Conservation (phyloP, 2,888 invertebrate genomes). For the Linhomoeus sp. region DNA sequence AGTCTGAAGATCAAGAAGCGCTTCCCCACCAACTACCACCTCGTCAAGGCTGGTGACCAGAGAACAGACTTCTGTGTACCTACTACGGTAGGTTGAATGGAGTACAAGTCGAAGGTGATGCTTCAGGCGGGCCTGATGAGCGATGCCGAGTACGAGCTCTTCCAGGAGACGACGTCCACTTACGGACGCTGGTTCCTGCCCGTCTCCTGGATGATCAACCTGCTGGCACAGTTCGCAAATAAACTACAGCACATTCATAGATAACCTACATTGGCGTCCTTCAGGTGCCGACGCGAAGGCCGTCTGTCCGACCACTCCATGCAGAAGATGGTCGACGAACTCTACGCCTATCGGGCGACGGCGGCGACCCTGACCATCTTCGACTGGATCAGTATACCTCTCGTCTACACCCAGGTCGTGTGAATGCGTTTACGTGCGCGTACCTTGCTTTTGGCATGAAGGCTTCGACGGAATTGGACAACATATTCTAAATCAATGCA, state of each 20-base stretch:
- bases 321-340: neutral
- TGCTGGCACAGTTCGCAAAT: neutral
- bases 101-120: too few species aligned
- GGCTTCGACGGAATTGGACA: too few species aligned
- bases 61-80: too few species aligned
- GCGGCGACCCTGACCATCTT: slow-evolving; percentile 17
- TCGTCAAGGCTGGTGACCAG: too few species aligned
- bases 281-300: neutral
- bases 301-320: neutral
- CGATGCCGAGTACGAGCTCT: neutral
- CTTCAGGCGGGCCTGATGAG: too few species aligned
- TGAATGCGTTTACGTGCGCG: too few species aligned
- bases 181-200: slow-evolving; percentile 2
- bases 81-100: too few species aligned
- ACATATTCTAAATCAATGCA: too few species aligned
- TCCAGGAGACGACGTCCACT: neutral
- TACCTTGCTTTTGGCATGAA: too few species aligned
- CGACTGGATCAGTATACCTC: slow-evolving; percentile 32
- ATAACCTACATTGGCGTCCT: neutral
- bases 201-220: slow-evolving; percentile 2
- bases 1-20: neutral
- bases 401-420: slow-evolving; percentile 28
- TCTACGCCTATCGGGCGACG: neutral
- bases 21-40: neutral
- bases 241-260: neutral